Base-by-base conservation (phyloP, 2,797 vertebrate species). In the Glossophaga mutica region DNA sequence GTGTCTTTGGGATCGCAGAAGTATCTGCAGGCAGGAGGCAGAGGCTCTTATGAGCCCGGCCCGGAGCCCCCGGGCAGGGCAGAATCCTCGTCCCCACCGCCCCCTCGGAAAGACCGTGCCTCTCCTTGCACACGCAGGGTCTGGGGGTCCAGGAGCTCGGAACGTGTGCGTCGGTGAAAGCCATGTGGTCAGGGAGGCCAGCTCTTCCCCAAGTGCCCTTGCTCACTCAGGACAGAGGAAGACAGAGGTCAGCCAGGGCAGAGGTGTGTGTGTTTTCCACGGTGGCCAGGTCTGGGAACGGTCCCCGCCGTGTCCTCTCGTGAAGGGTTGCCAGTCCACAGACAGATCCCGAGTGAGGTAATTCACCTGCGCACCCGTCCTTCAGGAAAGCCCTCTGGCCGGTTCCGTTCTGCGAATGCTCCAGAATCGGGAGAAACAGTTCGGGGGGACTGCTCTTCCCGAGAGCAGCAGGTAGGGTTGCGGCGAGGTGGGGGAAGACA, bases 191-290 rank as follows among this genome's bases (percentile, higher is more conserved):
- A 16, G 55, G 19, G 42, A 73, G 42, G 42, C n/a, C 2, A 32
- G 29, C 34, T 48, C 73, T 42, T n/a, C 87, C 73, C 86, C 82
- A 90, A 90, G 88, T 22, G 34, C 59, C 37, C 21, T 71, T 79
- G 93, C 42, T 92, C 22, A 34, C 93, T 90, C 91, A 82, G 92
- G 42, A 71, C 29, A 55, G 29, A 67, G 57, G 18, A 39, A 44
- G 74, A 18, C 37, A 29, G 48, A 81, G n/a, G 39, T 3, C 6
- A 1, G 70, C 85, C 70, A 52, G 81, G 34, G 71, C 11, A 9
- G 65, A 21, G 0, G 9, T 29, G 46, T 3, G 9, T 46, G 26
- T 59, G 18, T 71, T 65, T 57, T 50, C 86, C 89, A 50, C 5
- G 24, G 50, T 6, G 6, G 52, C 44, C n/a, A 5, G 32, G 59